Conservation (phyloP, 2,797 vertebrate genomes). For the Nyctalus aviator region DNA sequence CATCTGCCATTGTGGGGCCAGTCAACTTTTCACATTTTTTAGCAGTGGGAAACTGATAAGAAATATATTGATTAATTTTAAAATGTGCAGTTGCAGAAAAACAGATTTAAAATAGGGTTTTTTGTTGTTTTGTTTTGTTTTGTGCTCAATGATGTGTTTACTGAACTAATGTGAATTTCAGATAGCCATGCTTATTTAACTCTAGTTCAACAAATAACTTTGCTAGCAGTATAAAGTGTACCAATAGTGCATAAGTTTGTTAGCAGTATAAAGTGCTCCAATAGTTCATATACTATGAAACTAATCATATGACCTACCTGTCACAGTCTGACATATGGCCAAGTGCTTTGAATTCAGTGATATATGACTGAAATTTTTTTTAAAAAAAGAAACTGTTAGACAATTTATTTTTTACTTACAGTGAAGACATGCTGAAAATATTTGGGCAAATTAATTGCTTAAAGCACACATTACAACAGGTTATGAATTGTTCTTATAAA, state of each 20-base stretch:
- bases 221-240: neutral
- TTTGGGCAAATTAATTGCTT: neutral
- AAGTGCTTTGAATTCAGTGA: neutral
- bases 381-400: neutral
- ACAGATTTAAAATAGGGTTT: neutral
- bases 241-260: conserved; percentile 61
- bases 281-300: conserved; percentile 27
- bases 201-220: conserved; percentile 65
- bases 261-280: neutral
- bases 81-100: neutral
- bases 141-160: conserved; percentile 72
- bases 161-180: conserved; percentile 62
- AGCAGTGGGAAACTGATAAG: neutral
- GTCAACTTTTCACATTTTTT: neutral
- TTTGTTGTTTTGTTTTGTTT: conserved; percentile 31
- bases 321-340: neutral
- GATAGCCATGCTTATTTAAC: neutral
- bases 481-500: conserved; percentile 3
- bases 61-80: neutral
- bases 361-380: conserved; percentile 1
- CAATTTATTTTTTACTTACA: neutral
- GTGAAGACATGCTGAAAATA: conserved; percentile 12
- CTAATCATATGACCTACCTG: neutral
- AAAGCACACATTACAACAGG: neutral
- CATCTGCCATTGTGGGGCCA: neutral